Base-by-base conservation (phyloP, 1,140 invertebrate species). In the Euglossa dilemma region DNA sequence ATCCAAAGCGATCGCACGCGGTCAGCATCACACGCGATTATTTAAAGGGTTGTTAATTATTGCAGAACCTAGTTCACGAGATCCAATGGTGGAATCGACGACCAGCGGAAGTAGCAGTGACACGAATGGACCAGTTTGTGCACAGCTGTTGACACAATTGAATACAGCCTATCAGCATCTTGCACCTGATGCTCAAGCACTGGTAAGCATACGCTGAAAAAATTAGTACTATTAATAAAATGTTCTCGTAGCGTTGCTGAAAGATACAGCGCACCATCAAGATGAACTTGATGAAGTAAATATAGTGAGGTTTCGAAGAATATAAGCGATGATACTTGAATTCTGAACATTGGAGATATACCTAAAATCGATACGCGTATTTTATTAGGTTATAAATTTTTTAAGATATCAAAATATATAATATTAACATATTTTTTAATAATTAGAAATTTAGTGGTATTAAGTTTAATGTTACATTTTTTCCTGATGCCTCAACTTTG, bases 141-240 rank as follows among this genome's bases (percentile, higher is more conserved):
- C 94, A 69, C 94, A 94, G 86, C 80, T 94, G 47, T 89, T 94
- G 74, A 94, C 93, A 52, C 94, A 94, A 84, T 91, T 94, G 78
- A 94, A 94, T 80, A 93, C 93, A 64, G 94, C 94, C 20, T 94
- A 94, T 89, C 93, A 93, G 76, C 94, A 94, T 89, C 91, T 94
- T 74, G 94, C 94, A 67, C 93, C 94, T 43, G 94, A 94, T 89
- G 94, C 94, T 67, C 94, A 94, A 87, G 94, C 94, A 28, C 83
- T 94, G 81, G 94, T 94, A 80, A 94, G 92, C 90, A 70, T 63
- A 67, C 77, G 0, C 52, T 23, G 8, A n/a, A 36, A 3, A 52
- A n/a, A 25, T 59, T 50, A 7, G 1, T 25, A 36, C 18, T 11
- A 0, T 6, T 56, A 4, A 0, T 28, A 12, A 45, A 28, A 70